phyloP scores from a whole-genome alignment of 64 coral and sea anemone genomes.

The Acropora tenuis region DNA sequence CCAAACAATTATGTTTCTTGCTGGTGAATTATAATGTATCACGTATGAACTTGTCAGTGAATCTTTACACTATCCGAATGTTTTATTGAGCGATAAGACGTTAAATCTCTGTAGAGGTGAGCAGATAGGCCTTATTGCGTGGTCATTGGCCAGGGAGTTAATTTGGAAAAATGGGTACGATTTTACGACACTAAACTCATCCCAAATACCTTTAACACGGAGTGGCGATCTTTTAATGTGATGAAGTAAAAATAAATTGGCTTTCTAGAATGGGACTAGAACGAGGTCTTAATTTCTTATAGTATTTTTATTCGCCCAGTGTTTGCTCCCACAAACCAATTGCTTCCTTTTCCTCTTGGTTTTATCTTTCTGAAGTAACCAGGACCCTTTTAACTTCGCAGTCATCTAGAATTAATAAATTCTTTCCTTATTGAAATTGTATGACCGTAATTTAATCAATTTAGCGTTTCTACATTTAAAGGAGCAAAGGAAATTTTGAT shows the following conservation, averaged over 20 bases:
- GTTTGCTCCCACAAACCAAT: too few relatives aligned
- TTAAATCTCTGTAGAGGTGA: not conserved
- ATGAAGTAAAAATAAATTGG: too few relatives aligned
- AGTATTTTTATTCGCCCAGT: too few relatives aligned
- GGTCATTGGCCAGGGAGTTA: not conserved
- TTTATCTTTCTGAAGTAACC: too few relatives aligned
- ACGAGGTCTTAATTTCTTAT: too few relatives aligned
- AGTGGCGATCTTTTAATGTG: too few relatives aligned
- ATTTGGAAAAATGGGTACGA: not conserved
- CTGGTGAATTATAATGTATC: not conserved
- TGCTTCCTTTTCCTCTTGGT: too few relatives aligned
- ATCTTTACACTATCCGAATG: not conserved
- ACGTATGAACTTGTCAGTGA: not conserved
- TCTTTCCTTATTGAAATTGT: not conserved
- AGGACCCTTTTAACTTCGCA: too few relatives aligned
- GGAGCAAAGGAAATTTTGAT: not conserved
- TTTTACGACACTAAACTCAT: too few relatives aligned
- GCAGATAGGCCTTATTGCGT: not conserved
- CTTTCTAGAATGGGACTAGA: too few relatives aligned
- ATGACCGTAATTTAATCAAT: not conserved
- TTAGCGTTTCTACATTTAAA: not conserved
- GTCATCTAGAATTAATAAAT: not conserved
- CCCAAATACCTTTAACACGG: too few relatives aligned
- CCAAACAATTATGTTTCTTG: not conserved
- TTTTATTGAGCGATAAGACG: not conserved